phyloP scores from a whole-genome alignment of 2,888 invertebrate genomes.

The Dasypogon diadema region DNA sequence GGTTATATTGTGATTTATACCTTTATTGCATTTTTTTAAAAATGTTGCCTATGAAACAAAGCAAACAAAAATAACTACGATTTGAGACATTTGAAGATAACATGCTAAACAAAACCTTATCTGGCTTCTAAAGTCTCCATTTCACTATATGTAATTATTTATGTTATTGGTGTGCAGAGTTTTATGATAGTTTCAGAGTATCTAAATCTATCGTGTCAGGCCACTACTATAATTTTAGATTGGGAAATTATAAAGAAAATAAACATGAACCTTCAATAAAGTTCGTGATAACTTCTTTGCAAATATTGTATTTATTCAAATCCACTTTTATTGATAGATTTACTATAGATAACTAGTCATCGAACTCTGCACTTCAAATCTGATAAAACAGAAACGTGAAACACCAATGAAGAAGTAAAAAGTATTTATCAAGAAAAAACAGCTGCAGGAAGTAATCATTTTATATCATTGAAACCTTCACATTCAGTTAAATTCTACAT shows the following conservation, averaged over 20 bases:
- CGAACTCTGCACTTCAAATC: constrained; percentile 9
- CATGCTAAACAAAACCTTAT: constrained; percentile 44
- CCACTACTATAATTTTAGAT: no score
- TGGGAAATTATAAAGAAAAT: no score
- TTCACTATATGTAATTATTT: constrained; percentile 2
- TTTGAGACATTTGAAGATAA: constrained; percentile 40
- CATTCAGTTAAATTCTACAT: constrained; percentile 5
- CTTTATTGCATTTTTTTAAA: constrained; percentile 38
- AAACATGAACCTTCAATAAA: no score
- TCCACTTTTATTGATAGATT: no score
- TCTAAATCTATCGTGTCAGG: no score
- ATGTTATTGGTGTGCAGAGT: constrained; percentile 21
- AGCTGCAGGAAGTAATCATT: constrained; percentile 41
- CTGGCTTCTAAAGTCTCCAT: not conserved
- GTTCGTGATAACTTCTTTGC: no score
- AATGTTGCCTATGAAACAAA: constrained; percentile 43
- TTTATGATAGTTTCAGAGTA: no score
- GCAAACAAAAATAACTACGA: not conserved
- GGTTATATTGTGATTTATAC: constrained; percentile 48
- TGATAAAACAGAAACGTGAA: constrained; percentile 35
- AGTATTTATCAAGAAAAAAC: not conserved
- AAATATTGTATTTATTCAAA: no score
- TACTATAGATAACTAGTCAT: no score
- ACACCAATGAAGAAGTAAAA: constrained; percentile 49
- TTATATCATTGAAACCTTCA: not conserved